These are phyloP conservation scores for Poecilobothrus nobilitatus DNA, from an alignment of 2,888 invertebrate genomes.

Conservation along the genomic window DNA sequence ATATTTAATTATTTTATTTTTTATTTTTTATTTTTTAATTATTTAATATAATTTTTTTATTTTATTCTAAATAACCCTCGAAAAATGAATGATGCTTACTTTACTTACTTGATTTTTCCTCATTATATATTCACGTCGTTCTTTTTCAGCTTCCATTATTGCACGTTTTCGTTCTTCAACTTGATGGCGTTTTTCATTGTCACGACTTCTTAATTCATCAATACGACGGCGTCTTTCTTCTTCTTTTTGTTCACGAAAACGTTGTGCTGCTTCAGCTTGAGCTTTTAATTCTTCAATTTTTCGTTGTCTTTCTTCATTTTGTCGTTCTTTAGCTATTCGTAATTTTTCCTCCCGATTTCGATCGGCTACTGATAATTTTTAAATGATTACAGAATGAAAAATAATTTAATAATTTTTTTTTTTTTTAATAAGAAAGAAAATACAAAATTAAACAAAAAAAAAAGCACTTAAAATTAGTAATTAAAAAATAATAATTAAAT, in stretches of 20 bases:
- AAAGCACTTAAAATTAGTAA: no score
- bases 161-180: slow-evolving; percentile 84
- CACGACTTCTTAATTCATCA: slow-evolving; percentile 71
- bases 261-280: slow-evolving; percentile 81
- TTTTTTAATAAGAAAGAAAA: no score
- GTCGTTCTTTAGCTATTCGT: slow-evolving; percentile 70
- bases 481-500: no score
- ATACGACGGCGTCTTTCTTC: slow-evolving; percentile 72
- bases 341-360: slow-evolving; percentile 58
- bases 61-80: neutral
- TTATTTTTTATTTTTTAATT: no score
- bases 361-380: slow-evolving; percentile 21
- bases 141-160: slow-evolving; percentile 82
- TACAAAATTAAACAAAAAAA: no score
- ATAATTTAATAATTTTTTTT: no score
- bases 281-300: slow-evolving; percentile 83
- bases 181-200: slow-evolving; percentile 59
- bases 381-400: no score
- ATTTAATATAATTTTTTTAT: no score
- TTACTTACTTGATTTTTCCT: slow-evolving; percentile 59
- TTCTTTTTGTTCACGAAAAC: slow-evolving; percentile 81
- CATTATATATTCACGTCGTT: slow-evolving; percentile 75
- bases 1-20: slow-evolving; percentile 12
- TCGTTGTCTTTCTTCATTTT: slow-evolving; percentile 81
- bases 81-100: neutral